Evolutionary conservation across 1,140 invertebrate species (phyloP), one percentile per base, ranked within the genome.

Genomic region (Ectropis grisescens): DNA sequence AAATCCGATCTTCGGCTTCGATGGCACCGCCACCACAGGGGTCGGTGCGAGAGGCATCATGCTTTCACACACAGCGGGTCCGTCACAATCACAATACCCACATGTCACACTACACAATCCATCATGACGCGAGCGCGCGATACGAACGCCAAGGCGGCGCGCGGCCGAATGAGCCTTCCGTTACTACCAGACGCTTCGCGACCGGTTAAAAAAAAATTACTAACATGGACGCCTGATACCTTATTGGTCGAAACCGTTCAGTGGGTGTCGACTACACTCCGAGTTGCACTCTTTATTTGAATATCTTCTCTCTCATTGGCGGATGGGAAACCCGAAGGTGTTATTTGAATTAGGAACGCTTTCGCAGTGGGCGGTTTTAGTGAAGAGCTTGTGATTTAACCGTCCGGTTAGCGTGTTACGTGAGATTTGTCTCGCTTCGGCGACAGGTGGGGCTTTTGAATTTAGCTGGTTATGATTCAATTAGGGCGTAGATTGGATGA

Each of bases 1-100:
- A 68, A 97, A 97, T 60, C 93, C 94, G 66, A 96, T 92, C 84
- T 96, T 97, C 27, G 94, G 93, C 85, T 95, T 95, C 38, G 91
- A 90, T 42, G 90, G 89, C 74, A 92, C 89, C 61, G 90, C 86
- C 62, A 90, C 87, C 57, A 93, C 91, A 82, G 91, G 90, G 61
- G 92, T 93, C 83, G 93, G 93, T 86, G 91, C 91, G 80, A 93
- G 87, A 85, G 91, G 91, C 90, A 93, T 93, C 93, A 95, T 94
- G 76, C 76, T 81, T 76, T 56, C 51, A 46, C 51, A 46, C 68
- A 59, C 52, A 58, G 57, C 49, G 38, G 43, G 59, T 65, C 60
- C 58, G 62, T 54, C 66, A 75, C 54, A 60, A 59, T 41, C 56
- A 61, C 67, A 80, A 67, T 53, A 67, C 60, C 48, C 69, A 72